A percentile compares a stretch with the other conserved stretches of the same genome.
phyloP scores from a whole-genome alignment of 2,797 vertebrate species.

The Dipus sagitta region DNA sequence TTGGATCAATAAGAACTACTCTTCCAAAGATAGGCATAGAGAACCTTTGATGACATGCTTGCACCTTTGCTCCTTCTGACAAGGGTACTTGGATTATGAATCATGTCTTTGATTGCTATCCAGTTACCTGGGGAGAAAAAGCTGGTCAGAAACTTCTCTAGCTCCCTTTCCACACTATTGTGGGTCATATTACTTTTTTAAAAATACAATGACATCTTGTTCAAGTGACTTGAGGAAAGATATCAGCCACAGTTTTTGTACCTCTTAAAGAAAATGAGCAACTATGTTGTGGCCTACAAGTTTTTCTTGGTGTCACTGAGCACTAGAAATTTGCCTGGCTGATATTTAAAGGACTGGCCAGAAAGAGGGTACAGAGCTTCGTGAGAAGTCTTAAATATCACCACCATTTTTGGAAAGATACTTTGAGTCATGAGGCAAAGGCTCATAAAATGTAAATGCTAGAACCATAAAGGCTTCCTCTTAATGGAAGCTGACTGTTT shows the following conservation, averaged over 20 bases:
- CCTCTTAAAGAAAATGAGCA: neutral
- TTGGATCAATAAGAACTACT: neutral
- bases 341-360: neutral
- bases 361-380: neutral
- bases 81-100: neutral
- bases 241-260: neutral
- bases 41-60: neutral
- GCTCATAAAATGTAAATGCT: neutral
- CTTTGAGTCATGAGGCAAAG: neutral
- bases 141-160: neutral
- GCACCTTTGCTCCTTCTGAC: neutral
- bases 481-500: neutral
- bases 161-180: neutral
- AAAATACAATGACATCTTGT: conserved; percentile 9
- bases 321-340: neutral
- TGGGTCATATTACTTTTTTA: neutral
- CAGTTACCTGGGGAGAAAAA: conserved; percentile 40
- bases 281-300: neutral
- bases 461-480: neutral
- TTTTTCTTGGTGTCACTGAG: neutral
- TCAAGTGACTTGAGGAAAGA: neutral
- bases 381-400: conserved; percentile 13
- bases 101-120: neutral
- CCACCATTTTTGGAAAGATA: neutral
- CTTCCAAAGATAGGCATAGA: neutral